A percentile compares a stretch with the other conserved stretches of the same genome.
phyloP scores from a whole-genome alignment of 2,888 invertebrate species.

The Hydriomena furcata region DNA sequence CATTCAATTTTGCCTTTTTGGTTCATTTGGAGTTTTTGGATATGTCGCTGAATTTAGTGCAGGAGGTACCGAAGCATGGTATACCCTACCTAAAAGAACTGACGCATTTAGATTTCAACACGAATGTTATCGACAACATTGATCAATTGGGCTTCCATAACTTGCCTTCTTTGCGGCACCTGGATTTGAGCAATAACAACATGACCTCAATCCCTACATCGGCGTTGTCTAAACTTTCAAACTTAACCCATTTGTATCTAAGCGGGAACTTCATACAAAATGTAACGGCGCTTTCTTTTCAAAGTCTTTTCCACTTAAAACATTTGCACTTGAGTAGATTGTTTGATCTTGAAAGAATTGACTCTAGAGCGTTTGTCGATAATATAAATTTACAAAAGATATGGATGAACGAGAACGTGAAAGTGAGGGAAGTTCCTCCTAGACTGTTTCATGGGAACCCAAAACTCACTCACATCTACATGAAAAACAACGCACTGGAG shows the following conservation, averaged over 20 bases:
- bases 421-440: constrained; percentile 89
- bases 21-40: constrained; percentile 88
- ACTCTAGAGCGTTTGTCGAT: constrained; percentile 92
- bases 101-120: constrained; percentile 87
- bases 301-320: constrained; percentile 92
- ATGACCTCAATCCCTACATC: constrained; percentile 90
- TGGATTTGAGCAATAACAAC: constrained; percentile 92
- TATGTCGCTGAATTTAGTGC: constrained; percentile 91
- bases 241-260: constrained; percentile 89
- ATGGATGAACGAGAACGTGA: constrained; percentile 90
- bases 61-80: constrained; percentile 87
- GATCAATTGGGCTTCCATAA: constrained; percentile 89
- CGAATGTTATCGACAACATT: constrained; percentile 89
- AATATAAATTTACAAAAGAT: constrained; percentile 92
- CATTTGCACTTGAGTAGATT: constrained; percentile 89
- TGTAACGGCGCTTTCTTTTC: constrained; percentile 90
- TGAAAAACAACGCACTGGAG: constrained; percentile 89
- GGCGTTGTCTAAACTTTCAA: constrained; percentile 89
- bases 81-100: constrained; percentile 89
- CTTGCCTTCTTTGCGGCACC: constrained; percentile 87
- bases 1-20: constrained; percentile 86
- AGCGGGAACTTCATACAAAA: constrained; percentile 90
- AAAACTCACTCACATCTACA: constrained; percentile 88
- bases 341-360: constrained; percentile 86
- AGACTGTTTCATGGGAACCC: constrained; percentile 93